Evolutionary conservation across 1,140 invertebrate species (phyloP), one percentile per base, ranked within the genome.

Genomic region (Campoletis sonorensis): DNA sequence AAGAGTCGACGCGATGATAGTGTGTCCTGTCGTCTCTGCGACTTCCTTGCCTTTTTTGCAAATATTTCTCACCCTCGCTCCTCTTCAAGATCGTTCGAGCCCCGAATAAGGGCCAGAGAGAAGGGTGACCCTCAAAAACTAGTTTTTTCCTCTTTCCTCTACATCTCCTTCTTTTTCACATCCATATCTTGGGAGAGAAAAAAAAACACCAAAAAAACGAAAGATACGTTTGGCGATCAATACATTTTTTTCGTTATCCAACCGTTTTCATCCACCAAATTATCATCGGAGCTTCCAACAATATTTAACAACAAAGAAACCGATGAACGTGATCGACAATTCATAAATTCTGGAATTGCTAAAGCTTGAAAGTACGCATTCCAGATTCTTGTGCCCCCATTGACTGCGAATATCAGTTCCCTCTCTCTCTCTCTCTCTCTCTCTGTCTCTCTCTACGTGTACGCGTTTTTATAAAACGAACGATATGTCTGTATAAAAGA

Each of bases 1-100:
- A 64, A 64, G 61, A 64, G 8, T 23, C 61, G 61, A 64, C 1
- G 23, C 61, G 61, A 64, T 64, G 23, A 64, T 64, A 64, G 61
- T 26, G n/a, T 23, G 51, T n/a, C 51, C 51, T 54, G 51, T 54
- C n/a, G 61, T 27, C n/a, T 64, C 61, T 64, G n/a, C n/a, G 11
- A 64, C n/a, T 64, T 26, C n/a, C n/a, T 26, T 64, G 23, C 61
- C n/a, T 64, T 64, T 64, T 61, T 2, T 64, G 3, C 23, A 64
- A 64, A 64, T 64, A 64, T 64, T 23, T 26, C 61, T 13, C n/a
- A 18, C 51, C 51, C 51, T 18, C 11, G 3, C 23, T 27, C 1
- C 21, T 64, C 23, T 64, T 27, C 23, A 23, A 15, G n/a, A 64
- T 26, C 61, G 23, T 26, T 21, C n/a, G 61, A 64, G 61, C 51